Percentiles rank a stretch among this genome's conserved stretches.
Conservation (phyloP, 2,888 invertebrate species). For the Rhogogaster chlorosoma region DNA sequence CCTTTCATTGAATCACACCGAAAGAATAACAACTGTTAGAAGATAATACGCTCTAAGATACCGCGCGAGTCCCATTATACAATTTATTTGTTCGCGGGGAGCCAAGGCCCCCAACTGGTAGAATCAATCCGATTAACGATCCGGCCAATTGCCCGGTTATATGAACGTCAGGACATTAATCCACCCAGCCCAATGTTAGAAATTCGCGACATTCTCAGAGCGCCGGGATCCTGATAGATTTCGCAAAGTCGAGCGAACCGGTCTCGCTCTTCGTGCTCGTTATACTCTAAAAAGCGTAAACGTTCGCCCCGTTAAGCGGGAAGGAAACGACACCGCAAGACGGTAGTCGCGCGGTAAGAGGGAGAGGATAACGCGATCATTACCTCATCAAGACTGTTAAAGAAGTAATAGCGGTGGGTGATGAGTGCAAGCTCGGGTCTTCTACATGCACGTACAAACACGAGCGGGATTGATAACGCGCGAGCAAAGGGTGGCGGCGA, state of each 20-base stretch:
- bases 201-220: neutral
- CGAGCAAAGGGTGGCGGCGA: neutral
- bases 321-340: constrained; percentile 71
- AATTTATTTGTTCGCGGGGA: constrained; percentile 41
- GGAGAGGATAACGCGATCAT: constrained; percentile 57
- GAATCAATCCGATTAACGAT: constrained; percentile 32
- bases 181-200: neutral
- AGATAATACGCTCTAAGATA: constrained; percentile 32
- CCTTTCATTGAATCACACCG: neutral
- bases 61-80: constrained; percentile 34
- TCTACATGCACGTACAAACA: neutral
- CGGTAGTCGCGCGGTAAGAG: constrained; percentile 62
- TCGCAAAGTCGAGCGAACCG: neutral
- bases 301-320: constrained; percentile 38
- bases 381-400: constrained; percentile 73
- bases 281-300: neutral
- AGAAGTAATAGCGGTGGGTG: constrained; percentile 65
- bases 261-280: neutral
- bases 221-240: neutral
- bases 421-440: neutral
- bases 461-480: neutral
- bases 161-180: neutral
- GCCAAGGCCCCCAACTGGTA: constrained; percentile 16
- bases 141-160: constrained; percentile 18
- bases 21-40: constrained; percentile 36